Percentiles rank a stretch among this genome's conserved stretches.
Conservation (phyloP, 2,113 vertebrate genomes). For the Chauna torquata region DNA sequence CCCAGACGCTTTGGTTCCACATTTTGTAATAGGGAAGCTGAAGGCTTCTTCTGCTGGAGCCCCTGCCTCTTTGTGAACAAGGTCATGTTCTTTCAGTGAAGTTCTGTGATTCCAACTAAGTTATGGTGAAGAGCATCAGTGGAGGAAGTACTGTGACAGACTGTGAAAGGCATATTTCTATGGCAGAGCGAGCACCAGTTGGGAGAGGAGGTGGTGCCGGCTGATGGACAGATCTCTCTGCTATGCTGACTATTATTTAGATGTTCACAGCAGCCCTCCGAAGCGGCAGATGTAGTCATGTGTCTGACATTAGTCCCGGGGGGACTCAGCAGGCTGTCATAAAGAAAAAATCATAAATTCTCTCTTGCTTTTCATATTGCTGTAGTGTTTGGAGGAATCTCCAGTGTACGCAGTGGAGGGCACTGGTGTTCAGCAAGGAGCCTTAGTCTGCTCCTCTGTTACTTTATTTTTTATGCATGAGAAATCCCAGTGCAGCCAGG, state of each 20-base stretch:
- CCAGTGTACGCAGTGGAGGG: neutral
- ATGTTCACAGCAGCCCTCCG: neutral
- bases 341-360: conserved; percentile 15
- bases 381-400: neutral
- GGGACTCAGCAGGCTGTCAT: conserved; percentile 9
- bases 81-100: neutral
- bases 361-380: neutral
- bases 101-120: neutral
- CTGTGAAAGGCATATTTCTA: neutral
- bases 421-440: conserved; percentile 55
- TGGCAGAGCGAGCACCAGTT: conserved; percentile 37
- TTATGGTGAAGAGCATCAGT: neutral
- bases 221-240: neutral
- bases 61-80: neutral
- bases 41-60: accelerated
- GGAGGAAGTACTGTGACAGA: neutral
- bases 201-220: neutral
- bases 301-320: neutral
- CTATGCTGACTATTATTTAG: conserved; percentile 23
- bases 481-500: conserved; percentile 32
- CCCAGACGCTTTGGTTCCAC: neutral
- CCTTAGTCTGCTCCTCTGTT: neutral
- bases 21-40: neutral
- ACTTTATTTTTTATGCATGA: conserved; percentile 72
- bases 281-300: neutral